Conservation (phyloP, 2,113 vertebrate species). For the Strix uralensis region DNA sequence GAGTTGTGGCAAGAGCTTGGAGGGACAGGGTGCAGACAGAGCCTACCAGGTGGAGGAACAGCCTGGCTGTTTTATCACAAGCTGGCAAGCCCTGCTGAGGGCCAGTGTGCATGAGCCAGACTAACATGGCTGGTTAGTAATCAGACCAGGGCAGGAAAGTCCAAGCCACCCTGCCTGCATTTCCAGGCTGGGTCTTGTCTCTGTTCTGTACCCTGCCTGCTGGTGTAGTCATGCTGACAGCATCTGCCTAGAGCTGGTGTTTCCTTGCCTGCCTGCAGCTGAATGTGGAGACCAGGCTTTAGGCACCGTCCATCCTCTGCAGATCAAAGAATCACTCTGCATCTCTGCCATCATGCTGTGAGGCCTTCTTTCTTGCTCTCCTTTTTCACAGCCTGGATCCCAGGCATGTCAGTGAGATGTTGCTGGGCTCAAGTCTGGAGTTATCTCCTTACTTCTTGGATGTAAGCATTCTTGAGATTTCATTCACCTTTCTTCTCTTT, state of each 20-base stretch:
- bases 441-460: background rate
- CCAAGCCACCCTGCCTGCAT: background rate
- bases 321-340: background rate
- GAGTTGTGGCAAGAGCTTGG: background rate
- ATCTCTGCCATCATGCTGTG: background rate
- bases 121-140: background rate
- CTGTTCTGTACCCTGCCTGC: background rate
- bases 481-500: background rate
- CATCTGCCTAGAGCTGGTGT: background rate
- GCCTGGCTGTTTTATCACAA: background rate
- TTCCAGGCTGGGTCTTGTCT: background rate
- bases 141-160: background rate
- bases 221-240: background rate
- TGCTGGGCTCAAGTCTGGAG: background rate
- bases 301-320: accelerated
- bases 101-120: background rate
- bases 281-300: background rate
- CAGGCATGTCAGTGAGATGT: background rate
- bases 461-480: background rate
- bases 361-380: background rate
- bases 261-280: background rate
- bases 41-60: background rate
- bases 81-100: background rate
- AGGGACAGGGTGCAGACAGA: background rate
- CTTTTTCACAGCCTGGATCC: background rate